These are phyloP conservation scores for Heliconius nattereri DNA, from an alignment of 1,140 invertebrate genomes.

Conservation along the genomic window DNA sequence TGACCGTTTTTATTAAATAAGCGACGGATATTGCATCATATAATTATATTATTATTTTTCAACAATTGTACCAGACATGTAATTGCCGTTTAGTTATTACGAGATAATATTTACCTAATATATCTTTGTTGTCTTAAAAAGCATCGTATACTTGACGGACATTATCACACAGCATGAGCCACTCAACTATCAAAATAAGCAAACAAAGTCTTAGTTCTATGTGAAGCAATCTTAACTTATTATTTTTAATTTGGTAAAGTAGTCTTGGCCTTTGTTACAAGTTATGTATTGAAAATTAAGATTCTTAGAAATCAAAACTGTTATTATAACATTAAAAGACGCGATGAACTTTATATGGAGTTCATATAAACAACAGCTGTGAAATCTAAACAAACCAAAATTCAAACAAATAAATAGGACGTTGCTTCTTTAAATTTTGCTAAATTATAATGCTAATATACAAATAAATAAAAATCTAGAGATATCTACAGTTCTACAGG, in stretches of 20 bases:
- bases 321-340: neutral
- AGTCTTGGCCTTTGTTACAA: neutral
- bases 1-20: neutral
- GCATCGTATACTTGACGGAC: neutral
- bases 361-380: constrained; percentile 9
- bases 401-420: neutral
- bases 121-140: neutral
- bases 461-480: neutral
- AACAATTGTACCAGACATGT: neutral
- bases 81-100: neutral
- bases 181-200: neutral
- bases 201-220: neutral
- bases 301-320: neutral
- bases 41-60: neutral
- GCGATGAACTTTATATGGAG: constrained; percentile 13
- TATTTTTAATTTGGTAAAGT: neutral
- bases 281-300: neutral
- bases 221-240: too few relatives aligned
- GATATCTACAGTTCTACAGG: too few relatives aligned
- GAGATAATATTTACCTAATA: neutral
- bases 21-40: neutral
- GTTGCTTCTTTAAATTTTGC: neutral
- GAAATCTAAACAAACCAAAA: neutral
- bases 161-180: neutral
- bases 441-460: too few relatives aligned